These are phyloP conservation scores for Hippotragus niger DNA, from an alignment of 2,113 vertebrate species.

Conservation along the genomic window DNA sequence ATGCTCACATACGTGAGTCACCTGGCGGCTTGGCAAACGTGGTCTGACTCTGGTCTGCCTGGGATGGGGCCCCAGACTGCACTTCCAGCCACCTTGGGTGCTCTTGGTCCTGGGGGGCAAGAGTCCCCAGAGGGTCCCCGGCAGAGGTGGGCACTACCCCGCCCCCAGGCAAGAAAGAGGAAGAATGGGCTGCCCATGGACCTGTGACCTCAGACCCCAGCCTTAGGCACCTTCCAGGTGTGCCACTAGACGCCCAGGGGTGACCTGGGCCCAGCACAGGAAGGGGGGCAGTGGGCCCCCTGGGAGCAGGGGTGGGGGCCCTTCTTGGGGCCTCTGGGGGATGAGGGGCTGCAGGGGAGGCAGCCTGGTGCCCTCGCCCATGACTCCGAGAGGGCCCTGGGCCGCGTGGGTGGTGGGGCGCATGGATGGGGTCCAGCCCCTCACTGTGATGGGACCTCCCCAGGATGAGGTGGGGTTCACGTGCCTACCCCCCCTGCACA, in stretches of 20 bases:
- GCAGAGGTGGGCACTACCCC: too few species aligned
- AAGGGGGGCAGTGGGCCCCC: neutral
- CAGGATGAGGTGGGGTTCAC: neutral
- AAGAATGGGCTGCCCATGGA: neutral
- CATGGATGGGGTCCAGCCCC: neutral
- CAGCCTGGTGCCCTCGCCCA: neutral
- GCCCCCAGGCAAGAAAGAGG: neutral
- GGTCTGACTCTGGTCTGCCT: neutral
- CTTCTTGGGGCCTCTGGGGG: too few species aligned
- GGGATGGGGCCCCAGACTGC: neutral
- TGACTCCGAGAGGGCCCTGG: neutral
- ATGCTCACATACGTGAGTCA: rapidly evolving
- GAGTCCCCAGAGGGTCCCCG: neutral
- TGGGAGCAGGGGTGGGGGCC: too few species aligned
- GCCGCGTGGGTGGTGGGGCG: rapidly evolving
- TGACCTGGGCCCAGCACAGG: neutral
- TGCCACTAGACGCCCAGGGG: neutral
- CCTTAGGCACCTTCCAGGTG: neutral
- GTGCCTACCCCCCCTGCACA: rapidly evolving
- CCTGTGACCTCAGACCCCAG: neutral
- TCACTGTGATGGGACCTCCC: neutral
- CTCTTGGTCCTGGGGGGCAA: neutral
- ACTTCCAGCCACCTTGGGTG: neutral
- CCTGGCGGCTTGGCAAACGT: neutral
- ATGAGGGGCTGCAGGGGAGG: neutral